Percentiles rank a stretch among this genome's conserved stretches.
Conservation (phyloP, 2,797 vertebrate genomes). For the Muscicapa comitata region DNA sequence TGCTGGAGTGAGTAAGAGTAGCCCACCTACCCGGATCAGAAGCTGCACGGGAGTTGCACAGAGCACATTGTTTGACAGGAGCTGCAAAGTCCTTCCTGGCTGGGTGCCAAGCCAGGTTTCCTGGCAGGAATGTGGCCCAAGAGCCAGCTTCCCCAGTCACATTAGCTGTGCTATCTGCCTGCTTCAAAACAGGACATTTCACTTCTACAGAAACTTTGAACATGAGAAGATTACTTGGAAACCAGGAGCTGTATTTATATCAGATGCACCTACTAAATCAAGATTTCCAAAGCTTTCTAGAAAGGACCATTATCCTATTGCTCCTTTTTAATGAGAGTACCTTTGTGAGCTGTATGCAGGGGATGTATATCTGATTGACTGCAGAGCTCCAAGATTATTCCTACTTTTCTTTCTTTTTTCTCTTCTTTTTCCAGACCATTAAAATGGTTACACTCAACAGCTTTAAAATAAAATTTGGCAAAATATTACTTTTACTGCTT, state of each 20-base stretch:
- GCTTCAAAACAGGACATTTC: background rate
- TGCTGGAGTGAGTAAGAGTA: background rate
- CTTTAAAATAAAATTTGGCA: conserved; percentile 60
- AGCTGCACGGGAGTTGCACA: accelerated
- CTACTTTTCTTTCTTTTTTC: background rate
- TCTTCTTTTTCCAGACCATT: background rate
- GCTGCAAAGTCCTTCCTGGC: conserved; percentile 11
- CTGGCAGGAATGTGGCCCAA: background rate
- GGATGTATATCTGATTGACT: background rate
- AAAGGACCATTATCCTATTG: background rate
- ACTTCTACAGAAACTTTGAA: background rate
- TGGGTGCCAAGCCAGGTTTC: conserved; percentile 27
- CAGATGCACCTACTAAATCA: conserved; percentile 30
- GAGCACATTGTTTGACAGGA: background rate
- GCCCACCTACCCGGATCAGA: conserved; percentile 42
- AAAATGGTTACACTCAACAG: conserved; percentile 14
- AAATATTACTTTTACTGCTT: conserved; percentile 42
- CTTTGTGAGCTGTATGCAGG: background rate
- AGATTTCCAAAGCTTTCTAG: conserved; percentile 15
- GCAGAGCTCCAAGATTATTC: background rate
- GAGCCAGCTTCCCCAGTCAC: background rate
- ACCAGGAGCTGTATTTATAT: conserved; percentile 1
- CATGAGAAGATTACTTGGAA: conserved; percentile 6
- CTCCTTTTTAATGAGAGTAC: background rate
- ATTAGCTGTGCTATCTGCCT: background rate